Conservation (phyloP, 2,113 vertebrate species). For the Pseudonaja textilis region DNA sequence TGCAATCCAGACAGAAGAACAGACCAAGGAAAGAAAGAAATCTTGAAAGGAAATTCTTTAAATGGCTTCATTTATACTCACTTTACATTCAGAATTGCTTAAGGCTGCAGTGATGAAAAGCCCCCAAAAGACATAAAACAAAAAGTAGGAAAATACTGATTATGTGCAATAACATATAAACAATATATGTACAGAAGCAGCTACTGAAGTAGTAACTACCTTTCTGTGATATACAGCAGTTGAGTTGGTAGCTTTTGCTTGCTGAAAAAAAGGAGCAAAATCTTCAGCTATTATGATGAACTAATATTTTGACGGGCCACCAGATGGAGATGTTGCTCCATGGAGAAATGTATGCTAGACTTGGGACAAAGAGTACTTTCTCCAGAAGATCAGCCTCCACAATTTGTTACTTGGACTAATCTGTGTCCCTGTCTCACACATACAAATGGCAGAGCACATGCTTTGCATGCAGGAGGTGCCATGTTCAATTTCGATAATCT, state of each 20-base stretch:
- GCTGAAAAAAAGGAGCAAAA: background rate
- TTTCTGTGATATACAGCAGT: background rate
- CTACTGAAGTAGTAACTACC: background rate
- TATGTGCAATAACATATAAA: background rate
- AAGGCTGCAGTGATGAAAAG: background rate
- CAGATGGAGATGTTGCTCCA: conserved; percentile 10
- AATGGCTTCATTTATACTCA: background rate
- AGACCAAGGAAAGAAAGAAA: background rate
- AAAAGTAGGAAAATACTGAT: background rate
- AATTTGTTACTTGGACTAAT: background rate
- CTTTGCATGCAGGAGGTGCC: background rate
- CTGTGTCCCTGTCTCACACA: background rate
- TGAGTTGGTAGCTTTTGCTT: background rate
- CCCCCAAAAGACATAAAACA: background rate
- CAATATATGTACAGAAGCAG: background rate
- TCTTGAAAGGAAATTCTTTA: background rate
- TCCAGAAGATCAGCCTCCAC: background rate
- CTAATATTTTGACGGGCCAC: background rate
- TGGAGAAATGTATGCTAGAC: background rate
- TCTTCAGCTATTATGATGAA: background rate
- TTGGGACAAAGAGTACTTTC: background rate
- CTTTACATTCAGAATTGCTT: background rate
- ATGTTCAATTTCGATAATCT: background rate
- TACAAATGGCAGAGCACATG: background rate
- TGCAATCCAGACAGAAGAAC: background rate